Base-by-base conservation (phyloP, 2,888 invertebrate genomes). In the Thelaira solivaga region DNA sequence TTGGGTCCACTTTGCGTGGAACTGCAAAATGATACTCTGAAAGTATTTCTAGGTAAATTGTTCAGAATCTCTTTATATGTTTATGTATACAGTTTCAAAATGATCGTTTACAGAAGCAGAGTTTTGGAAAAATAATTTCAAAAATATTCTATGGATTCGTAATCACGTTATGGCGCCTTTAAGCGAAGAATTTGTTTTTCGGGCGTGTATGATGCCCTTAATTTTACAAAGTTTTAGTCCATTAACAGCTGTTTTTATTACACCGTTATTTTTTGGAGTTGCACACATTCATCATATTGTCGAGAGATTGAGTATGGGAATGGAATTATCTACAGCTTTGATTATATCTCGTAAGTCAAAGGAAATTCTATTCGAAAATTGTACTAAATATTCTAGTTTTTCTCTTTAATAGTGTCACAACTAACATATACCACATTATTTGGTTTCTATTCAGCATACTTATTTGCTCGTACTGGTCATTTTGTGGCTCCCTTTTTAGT, bases 131-230 rank as follows among this genome's bases (percentile, higher is more conserved):
- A 91, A 91, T 67, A 93, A 92, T 82, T 90, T 93, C 76, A 92
- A 91, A 82, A 95, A 95, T 83, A 90, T 95, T 64, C 92, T 94
- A 29, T 97, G 97, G 96, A 91, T 97, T 83, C 91, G 98, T 76
- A 97, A 96, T 87, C 94, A 96, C 85, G 89, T 97, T 26, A 94
- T 97, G 83, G 97, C 97, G 0, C 98, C 98, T 0, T 88, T 98
- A 59, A 96, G 97, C 71, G 98, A 98, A 89, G 98, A 98, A 88
- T 96, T 97, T 90, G 96, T 97, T 6, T 98, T 97, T 89, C 91
- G 98, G 81, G 96, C 97, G 1, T 98, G 97, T 86, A 97, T 98
- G 96, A 90, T 98, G 89, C 97, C 98, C 4, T 88, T 98, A 41
- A 90, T 98, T 43, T 89, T 97, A 81, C 96, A 97, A 85, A 95